phyloP scores from a whole-genome alignment of 2,797 vertebrate genomes.

The Coregonus ussuriensis region DNA sequence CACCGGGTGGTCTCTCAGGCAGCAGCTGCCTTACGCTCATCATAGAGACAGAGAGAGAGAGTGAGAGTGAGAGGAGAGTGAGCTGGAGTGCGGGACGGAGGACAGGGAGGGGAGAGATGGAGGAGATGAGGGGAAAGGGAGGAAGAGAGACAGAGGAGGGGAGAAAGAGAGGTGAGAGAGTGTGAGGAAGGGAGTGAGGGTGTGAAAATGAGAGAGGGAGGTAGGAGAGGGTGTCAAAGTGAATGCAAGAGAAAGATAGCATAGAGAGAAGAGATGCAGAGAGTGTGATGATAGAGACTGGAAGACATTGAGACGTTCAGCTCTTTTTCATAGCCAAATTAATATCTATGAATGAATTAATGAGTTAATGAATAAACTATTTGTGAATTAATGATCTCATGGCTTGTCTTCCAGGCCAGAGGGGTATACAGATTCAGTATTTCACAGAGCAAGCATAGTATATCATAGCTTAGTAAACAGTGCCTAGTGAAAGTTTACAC shows the following conservation, averaged over 20 bases:
- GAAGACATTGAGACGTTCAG: background rate
- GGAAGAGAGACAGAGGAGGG: background rate
- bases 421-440: background rate
- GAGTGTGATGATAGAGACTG: background rate
- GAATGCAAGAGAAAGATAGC: background rate
- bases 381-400: background rate
- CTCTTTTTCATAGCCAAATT: background rate
- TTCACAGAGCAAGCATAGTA: too few species aligned
- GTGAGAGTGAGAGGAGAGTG: background rate
- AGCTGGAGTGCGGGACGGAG: background rate
- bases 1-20: background rate
- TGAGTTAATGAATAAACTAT: background rate
- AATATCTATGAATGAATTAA: background rate
- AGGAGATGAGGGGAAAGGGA: too few species aligned
- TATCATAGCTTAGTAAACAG: too few species aligned
- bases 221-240: background rate
- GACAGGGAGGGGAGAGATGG: too few species aligned
- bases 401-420: background rate
- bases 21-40: background rate
- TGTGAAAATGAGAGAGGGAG: background rate
- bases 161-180: background rate
- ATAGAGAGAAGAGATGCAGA: background rate
- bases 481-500: too few species aligned
- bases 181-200: background rate
- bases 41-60: background rate